Conservation (phyloP, 2,797 vertebrate genomes). For the Moxostoma hubbsi region DNA sequence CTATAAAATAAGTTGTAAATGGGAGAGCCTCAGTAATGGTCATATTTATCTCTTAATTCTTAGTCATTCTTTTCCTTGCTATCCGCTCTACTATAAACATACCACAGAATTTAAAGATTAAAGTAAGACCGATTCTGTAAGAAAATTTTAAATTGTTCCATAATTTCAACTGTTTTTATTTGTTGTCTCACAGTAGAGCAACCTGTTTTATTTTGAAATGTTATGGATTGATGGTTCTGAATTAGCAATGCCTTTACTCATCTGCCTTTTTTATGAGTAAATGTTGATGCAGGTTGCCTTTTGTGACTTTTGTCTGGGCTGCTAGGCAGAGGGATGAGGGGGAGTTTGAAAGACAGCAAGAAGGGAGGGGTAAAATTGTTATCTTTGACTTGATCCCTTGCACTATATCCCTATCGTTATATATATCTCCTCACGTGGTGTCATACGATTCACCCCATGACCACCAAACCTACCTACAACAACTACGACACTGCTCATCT, state of each 20-base stretch:
- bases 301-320: constrained; percentile 77
- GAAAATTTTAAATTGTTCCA: constrained; percentile 3
- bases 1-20: not conserved
- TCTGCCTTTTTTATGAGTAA: constrained; percentile 69
- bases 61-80: not conserved
- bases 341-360: constrained; percentile 63
- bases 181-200: constrained; percentile 37
- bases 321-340: constrained; percentile 78
- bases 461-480: constrained; percentile 83
- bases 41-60: constrained; percentile 6
- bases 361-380: constrained; percentile 81
- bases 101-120: constrained; percentile 1
- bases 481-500: constrained; percentile 74
- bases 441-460: constrained; percentile 91
- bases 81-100: constrained; percentile 14
- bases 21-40: constrained; percentile 2
- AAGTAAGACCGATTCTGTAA: too few relatives aligned
- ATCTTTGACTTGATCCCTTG: constrained; percentile 97
- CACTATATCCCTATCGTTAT: constrained; percentile 97
- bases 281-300: constrained; percentile 80
- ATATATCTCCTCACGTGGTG: constrained; percentile 94
- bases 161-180: constrained; percentile 28
- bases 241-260: constrained; percentile 63
- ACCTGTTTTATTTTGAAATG: constrained; percentile 23
- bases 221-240: constrained; percentile 40